Evolutionary conservation across 2,888 invertebrate species (phyloP).

Genomic region (Kryphioiulus occultus): DNA sequence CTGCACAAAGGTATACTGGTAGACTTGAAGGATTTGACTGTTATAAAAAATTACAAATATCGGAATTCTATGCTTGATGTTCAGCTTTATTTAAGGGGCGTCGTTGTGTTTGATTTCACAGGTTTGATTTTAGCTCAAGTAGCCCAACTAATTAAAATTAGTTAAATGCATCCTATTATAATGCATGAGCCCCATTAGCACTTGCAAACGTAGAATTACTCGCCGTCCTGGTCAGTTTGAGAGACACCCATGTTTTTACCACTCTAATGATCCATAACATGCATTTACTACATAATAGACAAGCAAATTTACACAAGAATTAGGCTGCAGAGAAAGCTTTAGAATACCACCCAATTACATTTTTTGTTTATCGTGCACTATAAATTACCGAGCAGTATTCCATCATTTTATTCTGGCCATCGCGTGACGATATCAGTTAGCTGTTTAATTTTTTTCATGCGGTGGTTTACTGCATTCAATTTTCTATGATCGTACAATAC

Average conservation of each 20-base stretch:
- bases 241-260: not conserved
- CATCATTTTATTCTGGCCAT: not conserved
- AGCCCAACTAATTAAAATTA: not conserved
- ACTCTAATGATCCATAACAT: not conserved
- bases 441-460: not conserved
- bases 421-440: constrained; percentile 23
- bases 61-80: too few species aligned
- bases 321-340: not conserved
- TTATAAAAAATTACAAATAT: too few species aligned
- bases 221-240: not conserved
- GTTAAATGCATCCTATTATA: not conserved
- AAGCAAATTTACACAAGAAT: not conserved
- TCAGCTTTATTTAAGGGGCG: too few species aligned
- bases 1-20: too few species aligned
- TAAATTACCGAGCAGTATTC: not conserved
- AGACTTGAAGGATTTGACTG: too few species aligned
- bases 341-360: not conserved
- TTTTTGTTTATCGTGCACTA: not conserved
- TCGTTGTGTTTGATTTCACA: not conserved
- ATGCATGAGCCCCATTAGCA: not conserved
- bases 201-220: not conserved
- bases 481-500: constrained; percentile 12
- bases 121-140: not conserved
- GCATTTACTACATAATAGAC: not conserved
- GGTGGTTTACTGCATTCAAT: constrained; percentile 6